Conservation (phyloP, 2,888 invertebrate species). For the Lepidonotus clava region DNA sequence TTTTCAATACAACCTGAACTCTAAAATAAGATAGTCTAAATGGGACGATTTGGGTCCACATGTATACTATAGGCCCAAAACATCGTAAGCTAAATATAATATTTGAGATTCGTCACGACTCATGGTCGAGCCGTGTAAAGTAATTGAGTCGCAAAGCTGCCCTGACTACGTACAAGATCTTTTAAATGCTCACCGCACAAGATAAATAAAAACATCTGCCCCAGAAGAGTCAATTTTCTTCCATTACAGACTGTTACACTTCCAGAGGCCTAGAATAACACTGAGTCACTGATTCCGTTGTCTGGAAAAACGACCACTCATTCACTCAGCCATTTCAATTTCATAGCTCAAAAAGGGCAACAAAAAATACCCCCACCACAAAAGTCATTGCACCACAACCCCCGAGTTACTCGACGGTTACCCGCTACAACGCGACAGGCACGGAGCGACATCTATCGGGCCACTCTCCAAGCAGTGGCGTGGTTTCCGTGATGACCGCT, state of each 20-base stretch:
- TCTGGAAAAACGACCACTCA: not conserved
- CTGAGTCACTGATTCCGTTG: not conserved
- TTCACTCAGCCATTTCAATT: slow-evolving; percentile 2
- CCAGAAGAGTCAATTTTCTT: not conserved
- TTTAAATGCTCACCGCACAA: too few species aligned
- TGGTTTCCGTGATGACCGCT: slow-evolving; percentile 4
- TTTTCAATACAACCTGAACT: too few species aligned
- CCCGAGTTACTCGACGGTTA: not conserved
- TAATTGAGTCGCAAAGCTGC: too few species aligned
- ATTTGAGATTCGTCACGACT: too few species aligned
- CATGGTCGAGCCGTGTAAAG: too few species aligned
- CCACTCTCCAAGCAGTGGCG: not conserved
- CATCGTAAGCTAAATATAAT: too few species aligned
- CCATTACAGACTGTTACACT: not conserved
- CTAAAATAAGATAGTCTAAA: too few species aligned
- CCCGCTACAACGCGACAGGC: slow-evolving; percentile 3
- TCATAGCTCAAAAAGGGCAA: not conserved
- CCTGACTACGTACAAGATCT: too few species aligned
- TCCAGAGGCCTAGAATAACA: not conserved
- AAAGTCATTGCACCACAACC: not conserved
- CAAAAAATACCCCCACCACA: not conserved
- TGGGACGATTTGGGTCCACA: too few species aligned
- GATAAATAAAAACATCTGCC: not conserved
- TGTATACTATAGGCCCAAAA: too few species aligned
- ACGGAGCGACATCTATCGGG: not conserved